These are phyloP conservation scores for Plagiodera versicolora DNA, from an alignment of 2,888 invertebrate genomes.

Conservation along the genomic window DNA sequence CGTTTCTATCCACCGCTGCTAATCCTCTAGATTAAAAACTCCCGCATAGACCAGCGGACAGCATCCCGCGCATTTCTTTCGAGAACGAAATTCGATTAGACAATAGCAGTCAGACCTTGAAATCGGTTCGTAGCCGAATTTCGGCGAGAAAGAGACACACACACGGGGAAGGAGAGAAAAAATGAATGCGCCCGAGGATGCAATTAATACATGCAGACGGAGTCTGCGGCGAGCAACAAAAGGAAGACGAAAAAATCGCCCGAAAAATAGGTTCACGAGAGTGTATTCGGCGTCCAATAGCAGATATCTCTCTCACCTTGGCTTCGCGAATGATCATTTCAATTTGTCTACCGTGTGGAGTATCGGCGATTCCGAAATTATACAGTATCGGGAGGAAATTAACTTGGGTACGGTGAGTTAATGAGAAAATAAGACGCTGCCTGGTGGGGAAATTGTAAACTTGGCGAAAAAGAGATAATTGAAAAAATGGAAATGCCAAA, in stretches of 20 bases:
- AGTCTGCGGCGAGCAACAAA: slow-evolving; percentile 34
- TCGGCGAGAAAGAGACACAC: slow-evolving; percentile 29
- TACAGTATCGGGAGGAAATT: too few relatives aligned
- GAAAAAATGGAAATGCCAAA: too few relatives aligned
- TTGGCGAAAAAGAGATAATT: too few relatives aligned
- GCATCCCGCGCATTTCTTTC: not conserved
- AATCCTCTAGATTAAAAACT: not conserved
- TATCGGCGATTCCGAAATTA: not conserved
- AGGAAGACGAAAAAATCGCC: slow-evolving; percentile 42
- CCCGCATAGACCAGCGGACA: not conserved
- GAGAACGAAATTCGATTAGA: slow-evolving; percentile 30
- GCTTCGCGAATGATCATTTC: slow-evolving; percentile 41
- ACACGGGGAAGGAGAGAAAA: slow-evolving; percentile 23
- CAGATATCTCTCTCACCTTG: slow-evolving; percentile 45
- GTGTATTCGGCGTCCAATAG: slow-evolving; percentile 42
- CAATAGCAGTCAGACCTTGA: slow-evolving; percentile 40
- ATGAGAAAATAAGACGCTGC: too few relatives aligned
- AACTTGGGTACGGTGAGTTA: too few relatives aligned
- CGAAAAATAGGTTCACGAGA: slow-evolving; percentile 44
- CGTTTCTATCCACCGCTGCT: not conserved
- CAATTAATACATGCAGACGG: slow-evolving; percentile 55
- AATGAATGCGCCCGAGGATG: slow-evolving; percentile 51
- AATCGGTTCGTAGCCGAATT: slow-evolving; percentile 37
- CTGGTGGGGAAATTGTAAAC: too few relatives aligned
- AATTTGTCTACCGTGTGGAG: slow-evolving; percentile 37